These are phyloP conservation scores for Oxystoma pomonae DNA, from an alignment of 2,888 invertebrate species.

Conservation along the genomic window DNA sequence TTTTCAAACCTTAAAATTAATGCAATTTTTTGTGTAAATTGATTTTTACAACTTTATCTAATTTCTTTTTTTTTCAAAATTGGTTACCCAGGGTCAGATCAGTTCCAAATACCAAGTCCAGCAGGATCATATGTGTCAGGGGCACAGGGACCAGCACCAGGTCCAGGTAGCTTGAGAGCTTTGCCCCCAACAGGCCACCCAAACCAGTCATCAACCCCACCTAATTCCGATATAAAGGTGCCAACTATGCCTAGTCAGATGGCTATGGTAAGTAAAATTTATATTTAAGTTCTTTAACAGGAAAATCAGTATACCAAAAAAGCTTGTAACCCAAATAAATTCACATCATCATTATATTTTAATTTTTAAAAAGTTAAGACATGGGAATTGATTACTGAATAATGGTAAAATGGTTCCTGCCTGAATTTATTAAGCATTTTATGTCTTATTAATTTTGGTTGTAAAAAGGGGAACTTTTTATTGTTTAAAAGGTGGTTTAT, in stretches of 20 bases:
- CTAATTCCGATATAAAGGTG: constrained; percentile 45
- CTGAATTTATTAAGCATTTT: no score
- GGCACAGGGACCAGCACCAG: constrained; percentile 44
- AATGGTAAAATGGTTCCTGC: no score
- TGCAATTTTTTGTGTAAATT: not conserved
- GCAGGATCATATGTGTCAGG: constrained; percentile 36
- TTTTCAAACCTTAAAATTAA: no score
- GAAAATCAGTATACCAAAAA: no score
- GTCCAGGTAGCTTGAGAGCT: constrained; percentile 39
- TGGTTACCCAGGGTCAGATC: constrained; percentile 39
- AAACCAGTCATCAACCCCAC: constrained; percentile 47
- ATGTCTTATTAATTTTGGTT: no score
- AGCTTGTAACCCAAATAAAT: no score
- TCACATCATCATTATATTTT: no score
- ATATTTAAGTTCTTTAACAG: no score
- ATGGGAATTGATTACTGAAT: no score
- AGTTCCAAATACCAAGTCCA: constrained; percentile 35
- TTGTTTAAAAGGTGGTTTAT: no score
- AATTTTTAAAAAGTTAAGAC: no score
- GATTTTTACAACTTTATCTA: not conserved
- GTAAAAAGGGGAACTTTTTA: no score
- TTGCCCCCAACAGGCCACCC: constrained; percentile 45
- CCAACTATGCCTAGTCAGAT: constrained; percentile 39
- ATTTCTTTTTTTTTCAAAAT: not conserved
- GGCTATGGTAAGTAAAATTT: constrained; percentile 39